Conservation (phyloP, 2,888 invertebrate species). For the Dione juno region DNA sequence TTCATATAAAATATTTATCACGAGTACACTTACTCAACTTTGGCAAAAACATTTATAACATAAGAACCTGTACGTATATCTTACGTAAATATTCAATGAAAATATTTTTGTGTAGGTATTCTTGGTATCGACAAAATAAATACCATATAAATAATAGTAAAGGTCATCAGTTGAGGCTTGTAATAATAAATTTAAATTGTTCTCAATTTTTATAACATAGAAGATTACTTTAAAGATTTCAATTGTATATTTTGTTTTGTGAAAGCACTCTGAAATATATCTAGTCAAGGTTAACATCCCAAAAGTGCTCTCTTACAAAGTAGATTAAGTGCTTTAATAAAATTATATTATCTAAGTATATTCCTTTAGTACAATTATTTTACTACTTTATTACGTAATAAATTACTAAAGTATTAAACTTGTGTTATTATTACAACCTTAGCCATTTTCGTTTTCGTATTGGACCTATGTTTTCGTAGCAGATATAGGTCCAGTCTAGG, state of each 20-base stretch:
- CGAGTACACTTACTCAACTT: constrained; percentile 47
- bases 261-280: constrained; percentile 27
- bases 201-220: not conserved
- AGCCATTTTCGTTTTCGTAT: too few species aligned
- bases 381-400: constrained; percentile 35
- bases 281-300: constrained; percentile 46
- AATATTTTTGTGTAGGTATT: constrained; percentile 6
- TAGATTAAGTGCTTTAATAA: constrained; percentile 21
- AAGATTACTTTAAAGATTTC: constrained; percentile 7
- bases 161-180: constrained; percentile 11
- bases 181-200: constrained; percentile 11
- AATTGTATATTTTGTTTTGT: constrained; percentile 22
- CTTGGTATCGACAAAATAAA: constrained; percentile 25
- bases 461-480: not conserved
- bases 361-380: constrained; percentile 31
- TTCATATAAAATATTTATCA: not conserved
- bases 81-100: not conserved
- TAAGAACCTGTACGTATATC: not conserved
- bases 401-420: constrained; percentile 36
- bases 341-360: constrained; percentile 14
- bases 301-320: constrained; percentile 33
- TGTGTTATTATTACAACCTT: constrained; percentile 27
- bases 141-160: constrained; percentile 28
- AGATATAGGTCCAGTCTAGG: not conserved
- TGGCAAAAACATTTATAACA: not conserved